A percentile compares a stretch with the other conserved stretches of the same genome.
These are phyloP conservation scores for Dorcus parallelipipedus DNA, from an alignment of 2,888 invertebrate genomes.

Conservation along the genomic window DNA sequence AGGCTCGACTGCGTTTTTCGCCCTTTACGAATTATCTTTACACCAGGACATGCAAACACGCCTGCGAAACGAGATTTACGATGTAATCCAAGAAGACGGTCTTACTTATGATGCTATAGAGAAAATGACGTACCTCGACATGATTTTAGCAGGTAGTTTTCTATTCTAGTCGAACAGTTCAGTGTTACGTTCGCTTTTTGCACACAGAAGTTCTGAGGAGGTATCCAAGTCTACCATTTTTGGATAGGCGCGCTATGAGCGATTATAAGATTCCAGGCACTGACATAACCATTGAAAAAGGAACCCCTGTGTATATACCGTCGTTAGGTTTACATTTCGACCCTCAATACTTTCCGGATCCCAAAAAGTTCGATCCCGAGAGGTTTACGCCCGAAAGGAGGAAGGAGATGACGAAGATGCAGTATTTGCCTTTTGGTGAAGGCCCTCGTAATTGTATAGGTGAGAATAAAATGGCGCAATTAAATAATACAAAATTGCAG, in stretches of 20 bases:
- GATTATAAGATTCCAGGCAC: slow-evolving; percentile 10
- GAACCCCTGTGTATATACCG: slow-evolving; percentile 6
- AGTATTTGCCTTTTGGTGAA: slow-evolving; percentile 11
- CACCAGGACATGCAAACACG: slow-evolving; percentile 11
- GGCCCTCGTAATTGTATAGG: slow-evolving; percentile 14
- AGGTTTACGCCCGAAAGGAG: slow-evolving; percentile 9
- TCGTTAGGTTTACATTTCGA: slow-evolving; percentile 5
- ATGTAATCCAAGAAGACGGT: not conserved
- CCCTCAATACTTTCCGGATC: slow-evolving; percentile 10
- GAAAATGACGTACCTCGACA: slow-evolving; percentile 12
- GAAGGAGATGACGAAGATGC: not conserved
- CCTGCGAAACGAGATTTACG: slow-evolving; percentile 7
- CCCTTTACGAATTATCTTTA: slow-evolving; percentile 9
- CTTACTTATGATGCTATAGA: slow-evolving; percentile 10
- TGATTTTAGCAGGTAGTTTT: slow-evolving; percentile 7
- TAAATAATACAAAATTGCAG: too few species aligned
- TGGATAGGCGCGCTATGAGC: not conserved
- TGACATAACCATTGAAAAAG: slow-evolving; percentile 3
- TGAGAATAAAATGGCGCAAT: not conserved
- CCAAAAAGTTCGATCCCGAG: slow-evolving; percentile 11
- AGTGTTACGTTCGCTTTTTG: not conserved
- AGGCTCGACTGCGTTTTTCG: slow-evolving; percentile 2
- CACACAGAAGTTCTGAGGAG: slow-evolving; percentile 10
- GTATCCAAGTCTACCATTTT: slow-evolving; percentile 12
- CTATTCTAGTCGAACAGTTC: not conserved